Conservation (phyloP, 2,113 vertebrate genomes). For the Physeter macrocephalus region DNA sequence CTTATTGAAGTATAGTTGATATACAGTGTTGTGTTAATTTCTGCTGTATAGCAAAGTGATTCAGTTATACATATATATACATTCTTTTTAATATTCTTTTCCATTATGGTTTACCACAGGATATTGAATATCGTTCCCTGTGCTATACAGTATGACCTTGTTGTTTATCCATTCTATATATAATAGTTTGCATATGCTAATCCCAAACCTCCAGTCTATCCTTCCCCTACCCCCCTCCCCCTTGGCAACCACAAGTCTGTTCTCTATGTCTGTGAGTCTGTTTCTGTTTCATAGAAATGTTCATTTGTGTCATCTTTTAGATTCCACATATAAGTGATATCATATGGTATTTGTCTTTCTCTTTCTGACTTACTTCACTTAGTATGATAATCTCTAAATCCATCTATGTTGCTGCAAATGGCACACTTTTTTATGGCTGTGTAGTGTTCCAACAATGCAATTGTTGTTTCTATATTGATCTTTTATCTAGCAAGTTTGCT, state of each 20-base stretch:
- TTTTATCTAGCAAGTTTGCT: background rate
- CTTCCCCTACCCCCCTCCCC: background rate
- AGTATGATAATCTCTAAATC: background rate
- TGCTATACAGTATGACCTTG: background rate
- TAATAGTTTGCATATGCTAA: background rate
- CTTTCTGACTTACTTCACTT: background rate
- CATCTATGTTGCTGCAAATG: background rate
- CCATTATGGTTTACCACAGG: background rate
- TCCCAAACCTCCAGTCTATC: background rate
- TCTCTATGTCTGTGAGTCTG: background rate
- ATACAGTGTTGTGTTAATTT: background rate
- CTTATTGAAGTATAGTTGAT: background rate
- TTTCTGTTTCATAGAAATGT: background rate
- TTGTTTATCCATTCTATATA: no score
- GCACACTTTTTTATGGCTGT: background rate
- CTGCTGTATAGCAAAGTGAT: background rate
- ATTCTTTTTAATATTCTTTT: background rate
- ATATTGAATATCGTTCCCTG: background rate
- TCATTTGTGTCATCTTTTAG: background rate
- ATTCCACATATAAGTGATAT: background rate
- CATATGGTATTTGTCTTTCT: background rate
- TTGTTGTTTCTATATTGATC: background rate
- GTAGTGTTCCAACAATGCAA: background rate
- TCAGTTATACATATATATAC: background rate
- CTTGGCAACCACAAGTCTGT: background rate